Conservation (phyloP, 2,113 vertebrate species). For the Nothocercus nigrocapillus region DNA sequence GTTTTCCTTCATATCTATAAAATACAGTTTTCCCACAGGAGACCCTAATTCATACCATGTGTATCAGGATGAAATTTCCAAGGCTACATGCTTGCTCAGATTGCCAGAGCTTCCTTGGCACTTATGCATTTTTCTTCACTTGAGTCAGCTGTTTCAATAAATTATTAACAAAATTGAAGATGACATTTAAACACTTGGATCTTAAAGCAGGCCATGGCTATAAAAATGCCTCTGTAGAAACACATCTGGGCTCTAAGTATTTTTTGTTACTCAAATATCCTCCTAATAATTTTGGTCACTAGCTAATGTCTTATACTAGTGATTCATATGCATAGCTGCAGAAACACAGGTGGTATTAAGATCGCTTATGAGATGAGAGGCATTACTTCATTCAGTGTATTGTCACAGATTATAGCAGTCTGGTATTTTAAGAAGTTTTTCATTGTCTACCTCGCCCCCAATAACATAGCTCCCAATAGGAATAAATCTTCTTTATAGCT, state of each 20-base stretch:
- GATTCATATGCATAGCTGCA: not conserved
- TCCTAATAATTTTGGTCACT: not conserved
- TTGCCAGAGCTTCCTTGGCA: conserved; percentile 14
- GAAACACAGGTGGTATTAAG: not conserved
- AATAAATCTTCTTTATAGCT: not conserved
- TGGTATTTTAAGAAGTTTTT: not conserved
- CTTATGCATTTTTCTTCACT: not conserved
- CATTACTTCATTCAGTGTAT: not conserved
- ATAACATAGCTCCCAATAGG: not conserved
- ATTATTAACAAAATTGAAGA: not conserved
- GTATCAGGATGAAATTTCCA: conserved; percentile 31
- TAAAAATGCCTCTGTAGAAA: not conserved
- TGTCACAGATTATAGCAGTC: not conserved
- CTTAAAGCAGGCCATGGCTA: not conserved
- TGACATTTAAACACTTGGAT: not conserved
- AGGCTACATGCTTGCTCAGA: conserved; percentile 3
- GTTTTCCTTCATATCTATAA: not conserved
- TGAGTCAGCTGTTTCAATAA: conserved; percentile 18
- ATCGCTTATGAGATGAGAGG: not conserved
- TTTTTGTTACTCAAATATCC: not conserved
- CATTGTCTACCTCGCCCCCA: not conserved
- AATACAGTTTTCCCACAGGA: conserved; percentile 11
- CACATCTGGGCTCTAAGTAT: not conserved
- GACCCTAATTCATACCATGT: conserved; percentile 35
- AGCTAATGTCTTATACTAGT: not conserved